Percentiles rank a stretch among this genome's conserved stretches.
Evolutionary conservation across 2,797 vertebrate genomes (phyloP).

Genomic region (Aplochiton taeniatus): DNA sequence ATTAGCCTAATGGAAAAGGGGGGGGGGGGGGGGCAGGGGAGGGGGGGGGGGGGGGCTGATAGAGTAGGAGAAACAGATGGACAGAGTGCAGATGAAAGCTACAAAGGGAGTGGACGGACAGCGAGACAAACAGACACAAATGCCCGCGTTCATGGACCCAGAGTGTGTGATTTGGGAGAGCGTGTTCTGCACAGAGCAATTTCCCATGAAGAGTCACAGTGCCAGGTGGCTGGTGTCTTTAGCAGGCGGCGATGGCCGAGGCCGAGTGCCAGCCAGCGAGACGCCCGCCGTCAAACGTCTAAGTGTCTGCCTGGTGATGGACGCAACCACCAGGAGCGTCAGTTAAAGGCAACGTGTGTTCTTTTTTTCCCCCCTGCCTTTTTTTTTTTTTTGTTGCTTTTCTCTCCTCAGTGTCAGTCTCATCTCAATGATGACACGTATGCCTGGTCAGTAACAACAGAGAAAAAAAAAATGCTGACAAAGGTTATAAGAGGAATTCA

Average conservation of each 20-base stretch:
- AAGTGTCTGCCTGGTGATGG: slow-evolving; percentile 20
- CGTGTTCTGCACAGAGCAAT: slow-evolving; percentile 20
- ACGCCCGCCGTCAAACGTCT: slow-evolving; percentile 19
- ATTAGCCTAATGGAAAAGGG: no score
- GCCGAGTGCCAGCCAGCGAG: slow-evolving; percentile 27
- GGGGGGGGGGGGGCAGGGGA: no score
- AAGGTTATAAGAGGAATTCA: slow-evolving; percentile 56
- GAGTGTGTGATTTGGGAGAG: slow-evolving; percentile 17
- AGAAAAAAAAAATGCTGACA: slow-evolving; percentile 72
- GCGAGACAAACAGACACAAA: slow-evolving; percentile 30
- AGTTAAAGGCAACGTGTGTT: slow-evolving; percentile 24
- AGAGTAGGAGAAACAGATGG: no score
- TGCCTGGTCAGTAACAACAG: slow-evolving; percentile 69
- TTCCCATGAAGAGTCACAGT: slow-evolving; percentile 22
- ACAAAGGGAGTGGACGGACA: neutral
- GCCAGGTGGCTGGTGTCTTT: slow-evolving; percentile 48
- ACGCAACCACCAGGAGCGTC: slow-evolving; percentile 22
- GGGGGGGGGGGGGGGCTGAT: no score
- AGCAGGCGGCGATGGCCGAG: slow-evolving; percentile 25
- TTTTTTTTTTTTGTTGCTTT: no score
- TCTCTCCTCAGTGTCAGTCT: slow-evolving; percentile 27
- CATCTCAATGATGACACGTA: slow-evolving; percentile 51
- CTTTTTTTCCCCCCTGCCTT: slow-evolving; percentile 9
- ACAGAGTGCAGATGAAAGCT: no score
- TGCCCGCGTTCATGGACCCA: slow-evolving; percentile 39